Conservation (phyloP, 2,888 invertebrate genomes). For the Dichetophora obliterata region DNA sequence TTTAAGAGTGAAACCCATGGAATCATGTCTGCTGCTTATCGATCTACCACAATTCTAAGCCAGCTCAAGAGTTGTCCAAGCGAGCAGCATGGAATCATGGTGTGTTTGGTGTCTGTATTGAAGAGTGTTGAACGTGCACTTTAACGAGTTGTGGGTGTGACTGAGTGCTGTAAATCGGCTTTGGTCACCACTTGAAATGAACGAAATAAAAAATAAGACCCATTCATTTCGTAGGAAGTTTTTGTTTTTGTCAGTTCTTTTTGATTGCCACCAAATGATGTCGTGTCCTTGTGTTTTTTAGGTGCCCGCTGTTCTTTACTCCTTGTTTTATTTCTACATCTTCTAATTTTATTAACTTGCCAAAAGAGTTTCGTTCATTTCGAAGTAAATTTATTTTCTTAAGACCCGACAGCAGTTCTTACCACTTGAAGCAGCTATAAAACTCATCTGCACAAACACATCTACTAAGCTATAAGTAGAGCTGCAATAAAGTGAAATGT, state of each 20-base stretch:
- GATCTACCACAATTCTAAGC: too few relatives aligned
- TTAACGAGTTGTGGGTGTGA: constrained; percentile 31
- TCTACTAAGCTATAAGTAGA: neutral
- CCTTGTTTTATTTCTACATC: neutral
- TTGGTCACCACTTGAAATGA: constrained; percentile 59
- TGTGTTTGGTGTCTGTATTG: neutral
- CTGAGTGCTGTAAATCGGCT: constrained; percentile 57
- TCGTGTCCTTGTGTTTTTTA: neutral
- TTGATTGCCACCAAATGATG: neutral
- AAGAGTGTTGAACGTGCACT: neutral
- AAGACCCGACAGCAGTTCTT: neutral
- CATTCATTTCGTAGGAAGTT: constrained; percentile 52
- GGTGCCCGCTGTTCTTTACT: neutral
- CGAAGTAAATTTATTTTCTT: neutral
- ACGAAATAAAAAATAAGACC: constrained; percentile 61
- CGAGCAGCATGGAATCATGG: neutral
- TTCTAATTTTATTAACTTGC: constrained; percentile 33
- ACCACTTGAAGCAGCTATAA: neutral
- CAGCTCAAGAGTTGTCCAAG: neutral
- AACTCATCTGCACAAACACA: constrained; percentile 22
- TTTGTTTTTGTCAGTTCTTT: neutral
- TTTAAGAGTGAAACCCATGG: too few relatives aligned
- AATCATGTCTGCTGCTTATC: neutral
- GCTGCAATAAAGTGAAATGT: neutral
- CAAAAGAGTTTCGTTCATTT: constrained; percentile 4